Conservation (phyloP, 2,888 invertebrate genomes). For the Caenorhabditis japonica region DNA sequence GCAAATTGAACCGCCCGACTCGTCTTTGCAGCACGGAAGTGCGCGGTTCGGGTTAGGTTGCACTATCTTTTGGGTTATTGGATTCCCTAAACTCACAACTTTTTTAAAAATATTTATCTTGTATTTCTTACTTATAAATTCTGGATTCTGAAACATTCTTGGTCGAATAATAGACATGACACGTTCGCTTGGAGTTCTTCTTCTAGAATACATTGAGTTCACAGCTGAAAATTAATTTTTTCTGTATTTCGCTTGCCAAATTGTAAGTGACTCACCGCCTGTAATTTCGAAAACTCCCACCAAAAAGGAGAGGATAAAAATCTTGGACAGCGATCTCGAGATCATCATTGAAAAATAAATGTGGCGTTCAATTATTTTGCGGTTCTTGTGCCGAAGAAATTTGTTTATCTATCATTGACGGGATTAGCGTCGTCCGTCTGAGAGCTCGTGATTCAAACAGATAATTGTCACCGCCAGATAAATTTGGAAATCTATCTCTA, state of each 20-base stretch:
- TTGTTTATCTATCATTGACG: slow-evolving; percentile 55
- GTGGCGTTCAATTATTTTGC: slow-evolving; percentile 42
- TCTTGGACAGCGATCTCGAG: slow-evolving; percentile 15
- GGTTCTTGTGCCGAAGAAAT: slow-evolving; percentile 41
- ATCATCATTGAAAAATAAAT: slow-evolving; percentile 19
- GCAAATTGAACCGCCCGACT: slow-evolving; percentile 64
- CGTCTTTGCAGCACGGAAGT: slow-evolving; percentile 66
- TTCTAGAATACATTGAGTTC: slow-evolving; percentile 42
- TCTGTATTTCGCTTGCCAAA: background rate
- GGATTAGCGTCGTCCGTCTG: slow-evolving; percentile 23
- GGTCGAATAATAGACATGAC: slow-evolving; percentile 48
- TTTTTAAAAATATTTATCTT: background rate
- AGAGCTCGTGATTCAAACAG: slow-evolving; percentile 55
- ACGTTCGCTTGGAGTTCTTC: slow-evolving; percentile 42
- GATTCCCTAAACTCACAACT: slow-evolving; percentile 12
- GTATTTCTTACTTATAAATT: slow-evolving; percentile 32
- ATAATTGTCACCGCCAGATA: slow-evolving; percentile 36
- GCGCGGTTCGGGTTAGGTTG: slow-evolving; percentile 49
- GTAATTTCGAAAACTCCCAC: slow-evolving; percentile 26
- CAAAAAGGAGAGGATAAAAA: slow-evolving; percentile 15
- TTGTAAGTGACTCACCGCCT: slow-evolving; percentile 18
- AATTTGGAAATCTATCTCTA: slow-evolving; percentile 25
- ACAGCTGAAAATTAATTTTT: slow-evolving; percentile 11
- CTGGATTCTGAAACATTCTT: slow-evolving; percentile 42
- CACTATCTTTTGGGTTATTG: slow-evolving; percentile 26